Conservation (phyloP, 2,888 invertebrate genomes). For the Megalurothrips usitatus region DNA sequence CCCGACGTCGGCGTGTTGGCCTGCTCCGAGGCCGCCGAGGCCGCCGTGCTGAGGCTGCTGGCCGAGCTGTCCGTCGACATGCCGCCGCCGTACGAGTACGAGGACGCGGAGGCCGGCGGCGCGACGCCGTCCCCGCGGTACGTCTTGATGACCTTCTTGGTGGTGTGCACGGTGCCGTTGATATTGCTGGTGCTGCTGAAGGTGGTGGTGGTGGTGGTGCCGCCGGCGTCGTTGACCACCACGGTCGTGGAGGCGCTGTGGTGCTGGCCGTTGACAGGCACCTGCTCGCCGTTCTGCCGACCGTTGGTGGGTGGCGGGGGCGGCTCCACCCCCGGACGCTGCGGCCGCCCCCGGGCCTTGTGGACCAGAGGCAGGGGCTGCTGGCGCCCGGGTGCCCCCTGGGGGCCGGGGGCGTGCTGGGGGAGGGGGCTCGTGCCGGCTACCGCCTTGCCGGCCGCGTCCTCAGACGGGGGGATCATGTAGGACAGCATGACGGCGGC, state of each 20-base stretch:
- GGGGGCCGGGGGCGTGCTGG: not conserved
- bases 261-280: slow-evolving; percentile 21
- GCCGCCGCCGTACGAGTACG: slow-evolving; percentile 27
- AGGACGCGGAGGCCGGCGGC: not conserved
- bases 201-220: slow-evolving; percentile 10
- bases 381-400: not conserved
- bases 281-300: not conserved
- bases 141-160: slow-evolving; percentile 20
- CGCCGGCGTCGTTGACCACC: slow-evolving; percentile 8
- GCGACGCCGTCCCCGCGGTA: not conserved
- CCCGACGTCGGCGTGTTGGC: slow-evolving; percentile 46
- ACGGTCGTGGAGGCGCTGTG: slow-evolving; percentile 13
- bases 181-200: slow-evolving; percentile 22
- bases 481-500: not conserved
- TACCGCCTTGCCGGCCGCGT: not conserved
- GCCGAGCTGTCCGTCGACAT: slow-evolving; percentile 63
- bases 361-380: slow-evolving; percentile 6
- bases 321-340: not conserved
- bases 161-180: slow-evolving; percentile 21
- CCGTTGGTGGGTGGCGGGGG: slow-evolving; percentile 10
- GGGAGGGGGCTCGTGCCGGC: not conserved
- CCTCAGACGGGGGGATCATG: slow-evolving; percentile 13
- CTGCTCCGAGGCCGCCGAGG: slow-evolving; percentile 57
- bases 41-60: slow-evolving; percentile 59
- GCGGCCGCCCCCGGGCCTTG: slow-evolving; percentile 8